phyloP scores from a whole-genome alignment of 2,888 invertebrate genomes.

The Cephus pygmeus region DNA sequence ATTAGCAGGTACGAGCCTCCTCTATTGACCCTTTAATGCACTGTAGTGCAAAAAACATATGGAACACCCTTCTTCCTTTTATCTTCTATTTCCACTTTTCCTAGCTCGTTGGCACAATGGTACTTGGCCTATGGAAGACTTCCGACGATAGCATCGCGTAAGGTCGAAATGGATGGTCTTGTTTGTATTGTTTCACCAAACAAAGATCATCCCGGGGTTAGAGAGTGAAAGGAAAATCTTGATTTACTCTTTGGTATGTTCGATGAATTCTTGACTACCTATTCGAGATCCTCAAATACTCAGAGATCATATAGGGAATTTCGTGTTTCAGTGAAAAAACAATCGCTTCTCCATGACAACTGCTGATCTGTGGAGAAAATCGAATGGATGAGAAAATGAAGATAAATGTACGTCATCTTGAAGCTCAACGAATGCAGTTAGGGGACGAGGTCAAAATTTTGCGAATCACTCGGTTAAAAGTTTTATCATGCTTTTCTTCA shows the following conservation, averaged over 20 bases:
- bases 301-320: no score
- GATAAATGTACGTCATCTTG: no score
- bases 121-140: neutral
- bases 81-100: neutral
- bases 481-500: neutral
- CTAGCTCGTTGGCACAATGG: neutral
- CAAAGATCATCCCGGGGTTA: conserved; percentile 26
- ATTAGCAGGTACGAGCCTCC: neutral
- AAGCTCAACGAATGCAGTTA: neutral
- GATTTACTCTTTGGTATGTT: conserved; percentile 35
- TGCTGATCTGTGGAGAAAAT: no score
- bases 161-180: neutral
- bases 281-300: neutral
- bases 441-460: no score
- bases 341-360: neutral
- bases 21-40: neutral
- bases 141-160: neutral
- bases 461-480: neutral
- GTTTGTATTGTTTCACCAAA: neutral
- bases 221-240: conserved; percentile 40
- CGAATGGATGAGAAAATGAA: no score
- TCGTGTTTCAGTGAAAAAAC: neutral
- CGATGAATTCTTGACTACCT: conserved; percentile 33
- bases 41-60: neutral
- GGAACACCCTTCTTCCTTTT: neutral